Evolutionary conservation across 2,113 vertebrate species (phyloP).

Genomic region (Labeo catla): DNA sequence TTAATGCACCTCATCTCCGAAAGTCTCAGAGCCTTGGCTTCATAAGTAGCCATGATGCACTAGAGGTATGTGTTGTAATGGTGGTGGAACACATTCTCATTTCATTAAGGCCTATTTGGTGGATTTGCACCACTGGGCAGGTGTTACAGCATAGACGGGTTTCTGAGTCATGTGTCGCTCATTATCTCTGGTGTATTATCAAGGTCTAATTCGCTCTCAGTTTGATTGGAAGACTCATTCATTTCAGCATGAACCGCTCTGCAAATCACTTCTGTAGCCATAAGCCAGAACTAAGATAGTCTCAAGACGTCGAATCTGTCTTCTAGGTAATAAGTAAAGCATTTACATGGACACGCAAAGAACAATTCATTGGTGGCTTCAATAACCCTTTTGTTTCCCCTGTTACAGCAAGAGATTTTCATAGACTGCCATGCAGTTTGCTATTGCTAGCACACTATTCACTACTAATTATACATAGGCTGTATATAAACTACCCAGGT

Average conservation of each 20-base stretch:
- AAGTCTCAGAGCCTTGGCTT: not conserved
- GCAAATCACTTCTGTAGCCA: slow-evolving; percentile 51
- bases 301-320: slow-evolving; percentile 26
- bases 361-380: slow-evolving; percentile 6
- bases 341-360: slow-evolving; percentile 38
- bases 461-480: not conserved
- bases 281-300: slow-evolving; percentile 41
- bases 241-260: slow-evolving; percentile 30
- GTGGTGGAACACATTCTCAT: slow-evolving; percentile 37
- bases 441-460: not conserved
- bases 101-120: slow-evolving; percentile 42
- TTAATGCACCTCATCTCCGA: not conserved
- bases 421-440: not conserved
- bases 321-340: slow-evolving; percentile 22
- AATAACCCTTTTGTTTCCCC: not conserved
- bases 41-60: slow-evolving; percentile 23
- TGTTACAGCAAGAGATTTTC: not conserved
- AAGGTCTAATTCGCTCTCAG: slow-evolving; percentile 49
- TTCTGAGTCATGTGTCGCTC: slow-evolving; percentile 41
- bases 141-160: slow-evolving; percentile 38
- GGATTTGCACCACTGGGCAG: slow-evolving; percentile 37
- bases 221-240: slow-evolving; percentile 55
- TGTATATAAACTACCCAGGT: not conserved
- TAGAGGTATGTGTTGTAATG: slow-evolving; percentile 26
- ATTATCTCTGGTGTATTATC: slow-evolving; percentile 55